These are phyloP conservation scores for Cynaeus angustus DNA, from an alignment of 2,888 invertebrate species.

Conservation along the genomic window DNA sequence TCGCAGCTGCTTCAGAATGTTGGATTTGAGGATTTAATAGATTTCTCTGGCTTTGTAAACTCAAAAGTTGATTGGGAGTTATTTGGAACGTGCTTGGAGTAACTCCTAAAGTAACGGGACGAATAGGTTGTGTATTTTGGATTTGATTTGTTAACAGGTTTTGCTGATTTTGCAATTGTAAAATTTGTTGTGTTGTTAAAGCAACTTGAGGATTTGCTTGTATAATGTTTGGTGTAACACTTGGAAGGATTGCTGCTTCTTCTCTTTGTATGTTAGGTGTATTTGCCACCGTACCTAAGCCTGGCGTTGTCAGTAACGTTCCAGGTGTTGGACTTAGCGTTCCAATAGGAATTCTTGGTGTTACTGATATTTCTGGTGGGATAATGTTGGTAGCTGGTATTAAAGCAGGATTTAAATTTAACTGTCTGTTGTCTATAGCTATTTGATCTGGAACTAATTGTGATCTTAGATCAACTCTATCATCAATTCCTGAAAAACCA, in stretches of 20 bases:
- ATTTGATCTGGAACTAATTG: constrained; percentile 25
- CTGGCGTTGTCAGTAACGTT: constrained; percentile 27
- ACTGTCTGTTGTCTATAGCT: constrained; percentile 34
- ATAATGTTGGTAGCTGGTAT: constrained; percentile 53
- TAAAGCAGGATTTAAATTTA: constrained; percentile 43
- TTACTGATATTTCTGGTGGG: constrained; percentile 54
- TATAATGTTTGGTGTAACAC: constrained; percentile 5
- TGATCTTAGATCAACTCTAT: constrained; percentile 17
- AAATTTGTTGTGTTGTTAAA: constrained; percentile 12
- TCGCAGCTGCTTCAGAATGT: constrained; percentile 3
- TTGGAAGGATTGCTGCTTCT: constrained; percentile 19
- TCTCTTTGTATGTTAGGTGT: constrained; percentile 50
- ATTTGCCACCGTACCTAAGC: constrained; percentile 23
- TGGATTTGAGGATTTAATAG: constrained; percentile 24
- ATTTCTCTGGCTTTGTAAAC: constrained; percentile 5
- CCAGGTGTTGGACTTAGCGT: constrained; percentile 17
- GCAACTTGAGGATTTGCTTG: constrained; percentile 4
- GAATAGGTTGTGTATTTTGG: background rate
- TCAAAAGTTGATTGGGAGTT: background rate
- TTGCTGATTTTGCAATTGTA: constrained; percentile 19
- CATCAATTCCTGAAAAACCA: constrained; percentile 18
- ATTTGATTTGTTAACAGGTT: constrained; percentile 1
- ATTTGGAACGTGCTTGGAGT: background rate
- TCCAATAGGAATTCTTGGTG: constrained; percentile 38
- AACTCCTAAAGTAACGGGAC: background rate